phyloP scores from a whole-genome alignment of 2,113 vertebrate genomes.

The Perccottus glenii region DNA sequence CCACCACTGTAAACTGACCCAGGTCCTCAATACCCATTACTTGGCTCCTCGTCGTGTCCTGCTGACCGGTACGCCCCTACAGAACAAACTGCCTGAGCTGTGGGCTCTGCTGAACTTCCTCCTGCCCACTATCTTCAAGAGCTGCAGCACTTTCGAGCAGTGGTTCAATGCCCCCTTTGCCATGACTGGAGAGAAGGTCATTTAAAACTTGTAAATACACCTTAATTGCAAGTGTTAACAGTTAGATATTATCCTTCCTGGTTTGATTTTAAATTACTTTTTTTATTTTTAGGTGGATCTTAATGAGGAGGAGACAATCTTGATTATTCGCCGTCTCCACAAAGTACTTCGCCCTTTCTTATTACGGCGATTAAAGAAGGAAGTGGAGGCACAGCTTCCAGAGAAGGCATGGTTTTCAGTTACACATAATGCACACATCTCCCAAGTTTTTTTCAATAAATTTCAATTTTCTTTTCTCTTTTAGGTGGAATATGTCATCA shows the following conservation, averaged over 20 bases:
- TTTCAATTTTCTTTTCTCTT: background rate
- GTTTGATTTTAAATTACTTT: background rate
- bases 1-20: conserved; percentile 97
- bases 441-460: background rate
- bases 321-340: conserved; percentile 95
- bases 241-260: background rate
- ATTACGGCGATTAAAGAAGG: conserved; percentile 93
- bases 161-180: conserved; percentile 98
- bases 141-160: conserved; percentile 97
- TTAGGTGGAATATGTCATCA: conserved; percentile 97
- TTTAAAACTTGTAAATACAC: no score
- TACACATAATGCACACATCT: background rate
- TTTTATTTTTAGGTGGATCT: conserved; percentile 86
- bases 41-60: conserved; percentile 91
- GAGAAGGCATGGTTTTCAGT: conserved; percentile 83
- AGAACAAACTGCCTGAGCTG: conserved; percentile 96
- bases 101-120: conserved; percentile 98
- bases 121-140: conserved; percentile 98
- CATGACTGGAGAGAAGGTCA: conserved; percentile 97
- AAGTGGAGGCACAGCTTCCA: conserved; percentile 95
- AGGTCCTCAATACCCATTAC: conserved; percentile 97
- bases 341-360: conserved; percentile 97
- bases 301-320: conserved; percentile 96
- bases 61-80: conserved; percentile 91
- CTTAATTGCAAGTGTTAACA: background rate